Evolutionary conservation across 2,888 invertebrate genomes (phyloP), one percentile per base, ranked within the genome.

Genomic region (Hyles lineata): DNA sequence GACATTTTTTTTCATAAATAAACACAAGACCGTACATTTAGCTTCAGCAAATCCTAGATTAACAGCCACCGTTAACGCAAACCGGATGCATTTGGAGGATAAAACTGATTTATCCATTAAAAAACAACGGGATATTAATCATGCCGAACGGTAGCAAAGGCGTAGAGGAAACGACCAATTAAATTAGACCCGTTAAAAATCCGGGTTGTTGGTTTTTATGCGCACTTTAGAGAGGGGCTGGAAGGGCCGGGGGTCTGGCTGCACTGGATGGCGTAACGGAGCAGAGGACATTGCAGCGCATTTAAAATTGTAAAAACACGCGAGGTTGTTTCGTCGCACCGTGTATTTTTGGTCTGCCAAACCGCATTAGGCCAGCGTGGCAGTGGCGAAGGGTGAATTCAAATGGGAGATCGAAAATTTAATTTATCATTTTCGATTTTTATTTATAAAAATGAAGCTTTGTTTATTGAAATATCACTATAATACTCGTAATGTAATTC

Each of bases 261-360:
- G 58, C 58, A 67, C 63, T 72, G 55, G 29, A 1, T 29, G 29
- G 58, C 32, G 35, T 62, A 58, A n/a, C 55, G 58, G 58, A 67
- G 35, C 58, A 58, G 35, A 25, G 63, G 72, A 72, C 35, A 72
- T 58, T 67, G 58, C 67, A 72, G 21, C 63, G 67, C 72, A 67
- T 67, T 72, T 67, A 50, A 23, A 35, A 8, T 35, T 32, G 58
- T 19, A n/a, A 43, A 50, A 55, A 70, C 55, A 72, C 67, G 19
- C 23, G 19, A 6, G n/a, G 2, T 67, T 58, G 58, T 72, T 72
- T 67, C 6, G 23, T 25, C 55, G 43, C 23, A 25, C 25, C 23
- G 25, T 58, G 1, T 32, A 35, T n/a, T 55, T 58, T 9, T 11
- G 11, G 8, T 17, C 2, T 17, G 1, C 17, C 17, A 59, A 59